Evolutionary conservation across 2,113 vertebrate species (phyloP), one percentile per base, ranked within the genome.

Genomic region (Marmota monax): DNA sequence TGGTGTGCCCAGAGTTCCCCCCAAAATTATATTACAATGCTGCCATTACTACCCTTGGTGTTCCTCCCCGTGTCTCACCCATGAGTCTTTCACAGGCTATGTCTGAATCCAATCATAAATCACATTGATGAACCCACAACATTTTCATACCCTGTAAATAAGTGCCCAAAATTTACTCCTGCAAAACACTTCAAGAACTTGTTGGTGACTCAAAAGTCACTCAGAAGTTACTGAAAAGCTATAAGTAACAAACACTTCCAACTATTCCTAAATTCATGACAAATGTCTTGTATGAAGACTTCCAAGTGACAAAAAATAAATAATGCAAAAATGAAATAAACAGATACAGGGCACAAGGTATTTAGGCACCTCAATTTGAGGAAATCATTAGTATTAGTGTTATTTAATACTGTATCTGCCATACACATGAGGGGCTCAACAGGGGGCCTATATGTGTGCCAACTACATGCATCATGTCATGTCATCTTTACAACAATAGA

Each of bases 171-270:
- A 89, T 73, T 84, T 88, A 92, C 1, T 10, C 10, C 32, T 82
- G 20, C 18, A 82, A 70, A 97, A 77, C 20, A 73, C 23, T 86
- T 83, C 14, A 34, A 82, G 29, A 95, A 93, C 69, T 63, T 63
- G 10, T 23, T 80, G 58, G 58, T 78, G 53, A 56, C 37, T 58
- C 45, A 72, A 39, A 77, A 48, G 56, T 72, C 51, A 65, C 63
- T 84, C 85, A 83, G 7, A 63, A 90, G 45, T 61, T 39, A 90
- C 42, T 78, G 39, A 87, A 83, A 72, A 83, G 20, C 51, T 80
- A 29, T 11, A n/a, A 89, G 34, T 25, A 82, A 69, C 27, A 69
- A 76, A 88, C 48, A 32, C 17, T 4, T 93, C 8, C 2, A 11
- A 45, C 29, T 67, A 76, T 80, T 67, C 58, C 34, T 89, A 74